phyloP scores from a whole-genome alignment of 2,797 vertebrate genomes.

The Anomalospiza imberbis region DNA sequence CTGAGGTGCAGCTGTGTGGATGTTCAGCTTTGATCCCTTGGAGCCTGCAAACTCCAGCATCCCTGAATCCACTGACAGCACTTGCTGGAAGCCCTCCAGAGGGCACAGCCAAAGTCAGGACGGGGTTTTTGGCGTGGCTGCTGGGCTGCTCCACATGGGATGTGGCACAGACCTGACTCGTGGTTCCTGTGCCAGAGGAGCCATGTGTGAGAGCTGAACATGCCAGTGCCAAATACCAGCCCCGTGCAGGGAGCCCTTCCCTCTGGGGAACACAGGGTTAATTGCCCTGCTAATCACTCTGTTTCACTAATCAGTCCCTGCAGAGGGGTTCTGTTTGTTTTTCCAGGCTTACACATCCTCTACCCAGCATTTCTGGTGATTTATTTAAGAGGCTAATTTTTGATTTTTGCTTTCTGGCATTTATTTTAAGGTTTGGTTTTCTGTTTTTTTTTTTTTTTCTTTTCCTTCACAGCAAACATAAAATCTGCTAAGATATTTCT shows the following conservation, averaged over 20 bases:
- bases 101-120: background rate
- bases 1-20: background rate
- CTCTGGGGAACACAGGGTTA: constrained; percentile 47
- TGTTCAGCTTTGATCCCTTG: background rate
- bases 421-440: background rate
- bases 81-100: background rate
- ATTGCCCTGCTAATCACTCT: constrained; percentile 49
- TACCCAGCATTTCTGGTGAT: background rate
- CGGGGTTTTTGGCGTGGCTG: background rate
- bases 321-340: constrained; percentile 47
- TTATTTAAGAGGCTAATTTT: constrained; percentile 29
- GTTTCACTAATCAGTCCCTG: constrained; percentile 50
- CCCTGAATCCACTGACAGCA: background rate
- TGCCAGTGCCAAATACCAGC: background rate
- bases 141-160: background rate
- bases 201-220: background rate
- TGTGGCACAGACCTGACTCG: background rate
- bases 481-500: background rate
- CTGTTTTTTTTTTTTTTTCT: background rate
- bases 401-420: background rate
- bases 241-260: background rate
- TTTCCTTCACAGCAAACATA: background rate
- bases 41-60: background rate
- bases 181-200: background rate
- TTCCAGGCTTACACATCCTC: background rate